Conservation (phyloP, 2,888 invertebrate species). For the Lycophotia porphyrea region DNA sequence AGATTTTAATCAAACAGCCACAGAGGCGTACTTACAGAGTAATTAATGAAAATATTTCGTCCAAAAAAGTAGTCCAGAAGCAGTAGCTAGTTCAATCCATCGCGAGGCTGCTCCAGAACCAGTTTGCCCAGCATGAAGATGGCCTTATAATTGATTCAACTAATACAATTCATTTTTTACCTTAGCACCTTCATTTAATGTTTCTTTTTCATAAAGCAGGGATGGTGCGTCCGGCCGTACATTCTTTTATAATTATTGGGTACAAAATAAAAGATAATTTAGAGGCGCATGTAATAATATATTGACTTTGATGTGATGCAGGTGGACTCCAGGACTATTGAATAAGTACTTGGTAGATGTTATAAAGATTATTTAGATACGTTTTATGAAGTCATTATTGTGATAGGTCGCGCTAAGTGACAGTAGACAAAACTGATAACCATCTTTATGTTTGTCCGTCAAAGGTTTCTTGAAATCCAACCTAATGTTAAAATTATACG, state of each 20-base stretch:
- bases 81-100: slow-evolving; percentile 68
- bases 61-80: slow-evolving; percentile 59
- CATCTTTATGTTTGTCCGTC: slow-evolving; percentile 6
- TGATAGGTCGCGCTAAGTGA: no score
- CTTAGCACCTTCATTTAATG: slow-evolving; percentile 71
- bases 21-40: slow-evolving; percentile 49
- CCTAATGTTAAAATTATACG: slow-evolving; percentile 23
- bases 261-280: slow-evolving; percentile 80
- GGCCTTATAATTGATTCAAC: slow-evolving; percentile 79
- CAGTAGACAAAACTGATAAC: slow-evolving; percentile 25
- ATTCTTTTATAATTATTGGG: slow-evolving; percentile 81
- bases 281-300: slow-evolving; percentile 74
- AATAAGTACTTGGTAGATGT: slow-evolving; percentile 37
- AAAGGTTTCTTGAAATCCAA: slow-evolving; percentile 6
- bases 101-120: slow-evolving; percentile 69
- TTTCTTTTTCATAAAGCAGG: slow-evolving; percentile 68
- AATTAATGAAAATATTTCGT: slow-evolving; percentile 64
- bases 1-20: slow-evolving; percentile 65
- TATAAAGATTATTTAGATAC: slow-evolving; percentile 47
- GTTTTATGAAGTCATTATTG: no score
- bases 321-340: slow-evolving; percentile 19
- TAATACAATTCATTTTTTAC: slow-evolving; percentile 77
- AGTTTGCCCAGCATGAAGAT: slow-evolving; percentile 74
- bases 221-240: slow-evolving; percentile 67
- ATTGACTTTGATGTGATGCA: slow-evolving; percentile 64